Evolutionary conservation across 2,113 vertebrate species (phyloP).

Genomic region (Podocnemis expansa): DNA sequence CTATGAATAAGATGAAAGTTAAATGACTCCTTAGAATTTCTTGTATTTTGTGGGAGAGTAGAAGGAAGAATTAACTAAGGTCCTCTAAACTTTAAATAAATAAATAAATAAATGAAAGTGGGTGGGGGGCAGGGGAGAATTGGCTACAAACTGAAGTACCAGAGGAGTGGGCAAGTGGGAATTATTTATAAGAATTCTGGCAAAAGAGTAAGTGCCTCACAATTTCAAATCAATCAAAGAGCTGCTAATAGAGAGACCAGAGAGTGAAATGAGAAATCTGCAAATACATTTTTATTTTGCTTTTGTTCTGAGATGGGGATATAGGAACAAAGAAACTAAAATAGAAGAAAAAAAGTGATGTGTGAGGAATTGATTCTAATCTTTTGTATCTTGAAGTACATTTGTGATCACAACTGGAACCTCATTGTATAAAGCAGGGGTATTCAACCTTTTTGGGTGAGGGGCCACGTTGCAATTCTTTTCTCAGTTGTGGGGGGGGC

Average conservation of each 20-base stretch:
- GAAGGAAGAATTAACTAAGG: slow-evolving; percentile 61
- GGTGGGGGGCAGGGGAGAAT: too few relatives aligned
- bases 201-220: slow-evolving; percentile 60
- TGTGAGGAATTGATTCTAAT: not conserved
- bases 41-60: slow-evolving; percentile 57
- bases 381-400: not conserved
- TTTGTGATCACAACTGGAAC: not conserved
- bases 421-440: not conserved
- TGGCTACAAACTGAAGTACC: slow-evolving; percentile 45
- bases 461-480: too few relatives aligned
- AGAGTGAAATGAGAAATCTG: slow-evolving; percentile 44
- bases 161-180: slow-evolving; percentile 42
- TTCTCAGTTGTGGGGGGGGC: too few relatives aligned
- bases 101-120: slow-evolving; percentile 46
- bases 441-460: too few relatives aligned
- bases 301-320: slow-evolving; percentile 4
- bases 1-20: slow-evolving; percentile 62
- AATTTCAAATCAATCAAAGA: slow-evolving; percentile 68
- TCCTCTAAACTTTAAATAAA: slow-evolving; percentile 11
- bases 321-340: slow-evolving; percentile 35
- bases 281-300: slow-evolving; percentile 45
- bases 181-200: slow-evolving; percentile 56
- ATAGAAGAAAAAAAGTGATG: not conserved
- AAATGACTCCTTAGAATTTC: slow-evolving; percentile 64
- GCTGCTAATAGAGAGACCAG: slow-evolving; percentile 17